Base-by-base conservation (phyloP, 2,888 invertebrate genomes). In the Eumerus sabulonum region DNA sequence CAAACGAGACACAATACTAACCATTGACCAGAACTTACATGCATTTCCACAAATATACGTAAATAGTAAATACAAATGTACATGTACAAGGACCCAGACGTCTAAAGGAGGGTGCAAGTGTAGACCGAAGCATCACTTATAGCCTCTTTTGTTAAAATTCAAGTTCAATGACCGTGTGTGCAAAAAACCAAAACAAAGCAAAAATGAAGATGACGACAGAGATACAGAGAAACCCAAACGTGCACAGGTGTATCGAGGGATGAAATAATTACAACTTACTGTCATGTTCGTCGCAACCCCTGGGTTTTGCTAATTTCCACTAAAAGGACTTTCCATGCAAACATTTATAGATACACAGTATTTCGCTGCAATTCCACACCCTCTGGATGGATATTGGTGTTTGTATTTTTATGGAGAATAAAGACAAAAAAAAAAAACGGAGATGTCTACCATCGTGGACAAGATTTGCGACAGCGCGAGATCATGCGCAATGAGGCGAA, bases 241-340 rank as follows among this genome's bases (percentile, higher is more conserved):
- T 51, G 62, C 72, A 63, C 77, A 77, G 77, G 77, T 77, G 77
- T 59, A 53, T 67, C 44, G 63, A 44, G 67, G 63, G 72, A 59
- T 63, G 67, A 48, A 59, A 57, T 68, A 68, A 77, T 72, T 72
- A 59, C 53, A 68, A 63, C 57, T 42, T 44, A 48, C 63, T 72
- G 47, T 40, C 48, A 59, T 72, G 59, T 72, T 68, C 11, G 17
- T 3, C 16, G 5, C 57, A 63, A 67, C 62, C 72, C 72, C 48
- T 77, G 77, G 13, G 62, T 68, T 48, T 53, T 67, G 57, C 57
- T 47, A 77, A 77, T 72, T 68, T 63, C 44, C 47, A 16, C 72
- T 51, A 63, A 67, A 68, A 77, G 77, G 57, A 59, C 63, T 63
- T 63, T 67, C 60, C 62, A 62, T 66, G 40, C n/a, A 47, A 38